Percentiles rank a stretch among this genome's conserved stretches.
Conservation (phyloP, 2,797 vertebrate genomes). For the Paguma larvata region DNA sequence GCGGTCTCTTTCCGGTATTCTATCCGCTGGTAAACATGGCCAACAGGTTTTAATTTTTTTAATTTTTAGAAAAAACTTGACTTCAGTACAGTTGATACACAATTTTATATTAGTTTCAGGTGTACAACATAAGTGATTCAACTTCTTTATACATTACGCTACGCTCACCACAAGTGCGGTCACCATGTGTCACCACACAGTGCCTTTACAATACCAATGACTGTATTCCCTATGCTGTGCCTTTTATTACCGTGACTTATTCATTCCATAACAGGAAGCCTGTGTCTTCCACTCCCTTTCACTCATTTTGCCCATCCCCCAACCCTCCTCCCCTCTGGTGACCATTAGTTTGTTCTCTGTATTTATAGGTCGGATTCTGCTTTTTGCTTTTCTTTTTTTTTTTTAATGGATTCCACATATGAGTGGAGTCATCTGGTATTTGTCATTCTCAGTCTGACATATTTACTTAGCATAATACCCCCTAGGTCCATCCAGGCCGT, state of each 20-base stretch:
- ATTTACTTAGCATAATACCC: neutral
- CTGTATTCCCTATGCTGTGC: neutral
- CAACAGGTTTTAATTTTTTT: neutral
- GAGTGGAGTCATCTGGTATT: neutral
- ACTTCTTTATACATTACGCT: neutral
- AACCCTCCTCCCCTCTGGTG: neutral
- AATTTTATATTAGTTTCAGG: neutral
- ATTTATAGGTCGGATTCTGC: neutral
- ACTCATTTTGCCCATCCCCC: neutral
- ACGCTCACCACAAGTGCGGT: neutral
- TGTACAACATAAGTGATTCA: neutral
- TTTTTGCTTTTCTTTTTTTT: neutral
- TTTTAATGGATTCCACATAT: neutral
- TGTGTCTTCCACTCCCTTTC: neutral
- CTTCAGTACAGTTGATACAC: neutral
- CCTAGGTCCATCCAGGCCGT: neutral
- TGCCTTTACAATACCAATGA: neutral
- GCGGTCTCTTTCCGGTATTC: neutral
- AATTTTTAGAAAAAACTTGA: neutral
- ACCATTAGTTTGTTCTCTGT: neutral
- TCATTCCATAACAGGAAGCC: neutral
- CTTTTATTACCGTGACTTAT: neutral
- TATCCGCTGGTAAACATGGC: neutral
- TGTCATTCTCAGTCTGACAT: neutral
- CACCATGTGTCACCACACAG: neutral